Conservation (phyloP, 1,140 invertebrate species). For the Tetragnatha versicolor region DNA sequence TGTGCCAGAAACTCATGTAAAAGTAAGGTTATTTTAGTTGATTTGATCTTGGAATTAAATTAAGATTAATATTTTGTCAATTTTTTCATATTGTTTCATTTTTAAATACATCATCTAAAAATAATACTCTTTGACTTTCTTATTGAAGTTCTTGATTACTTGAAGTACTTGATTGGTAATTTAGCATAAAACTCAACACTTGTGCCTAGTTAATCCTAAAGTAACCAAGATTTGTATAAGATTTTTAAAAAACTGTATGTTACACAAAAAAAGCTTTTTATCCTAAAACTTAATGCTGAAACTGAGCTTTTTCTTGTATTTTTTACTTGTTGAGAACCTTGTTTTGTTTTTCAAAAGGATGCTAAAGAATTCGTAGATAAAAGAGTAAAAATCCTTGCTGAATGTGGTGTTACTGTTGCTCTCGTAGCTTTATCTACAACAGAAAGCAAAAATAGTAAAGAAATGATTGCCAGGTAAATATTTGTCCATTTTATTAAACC, state of each 20-base stretch:
- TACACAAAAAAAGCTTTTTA: no score
- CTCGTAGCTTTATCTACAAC: slow-evolving; percentile 89
- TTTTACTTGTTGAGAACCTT: background rate
- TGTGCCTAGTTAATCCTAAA: no score
- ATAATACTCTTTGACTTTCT: background rate
- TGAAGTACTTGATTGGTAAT: no score
- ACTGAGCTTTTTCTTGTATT: no score
- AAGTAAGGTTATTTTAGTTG: slow-evolving; percentile 61
- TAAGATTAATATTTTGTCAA: background rate
- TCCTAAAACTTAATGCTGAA: no score
- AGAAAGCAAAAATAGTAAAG: slow-evolving; percentile 89
- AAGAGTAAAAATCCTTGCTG: slow-evolving; percentile 78
- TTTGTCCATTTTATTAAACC: background rate
- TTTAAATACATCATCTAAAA: background rate
- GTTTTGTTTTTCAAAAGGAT: slow-evolving; percentile 68
- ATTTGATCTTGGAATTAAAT: background rate
- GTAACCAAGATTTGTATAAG: no score
- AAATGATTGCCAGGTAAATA: slow-evolving; percentile 76
- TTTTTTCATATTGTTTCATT: background rate
- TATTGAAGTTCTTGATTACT: background rate
- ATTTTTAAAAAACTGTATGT: no score
- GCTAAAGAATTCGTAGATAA: slow-evolving; percentile 90
- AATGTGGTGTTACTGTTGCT: slow-evolving; percentile 86
- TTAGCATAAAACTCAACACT: no score
- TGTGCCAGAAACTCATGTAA: slow-evolving; percentile 94